Evolutionary conservation across 2,888 invertebrate species (phyloP).

Genomic region (Tetranychus piercei): DNA sequence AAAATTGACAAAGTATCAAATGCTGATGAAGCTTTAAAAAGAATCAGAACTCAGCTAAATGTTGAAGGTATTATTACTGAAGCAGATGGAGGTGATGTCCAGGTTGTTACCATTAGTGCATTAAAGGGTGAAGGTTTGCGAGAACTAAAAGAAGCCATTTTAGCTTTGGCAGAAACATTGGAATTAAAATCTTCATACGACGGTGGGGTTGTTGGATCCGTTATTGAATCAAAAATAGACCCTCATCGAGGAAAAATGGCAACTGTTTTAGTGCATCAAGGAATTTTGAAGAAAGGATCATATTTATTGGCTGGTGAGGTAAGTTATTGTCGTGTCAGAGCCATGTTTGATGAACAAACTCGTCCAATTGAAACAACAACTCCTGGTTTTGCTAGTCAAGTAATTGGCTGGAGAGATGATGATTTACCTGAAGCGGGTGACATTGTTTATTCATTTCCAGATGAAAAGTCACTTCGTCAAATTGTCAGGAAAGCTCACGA

Average conservation of each 20-base stretch:
- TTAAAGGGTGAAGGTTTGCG: conserved; percentile 50
- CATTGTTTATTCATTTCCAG: conserved; percentile 57
- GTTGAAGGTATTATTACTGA: conserved; percentile 64
- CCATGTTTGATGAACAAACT: conserved; percentile 59
- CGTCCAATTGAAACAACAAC: conserved; percentile 45
- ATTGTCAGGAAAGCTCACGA: conserved; percentile 29
- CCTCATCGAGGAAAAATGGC: conserved; percentile 45
- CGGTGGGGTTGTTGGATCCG: conserved; percentile 21
- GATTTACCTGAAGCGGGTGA: conserved; percentile 69
- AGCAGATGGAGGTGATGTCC: conserved; percentile 73
- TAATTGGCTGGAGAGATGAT: conserved; percentile 67
- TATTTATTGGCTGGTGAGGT: conserved; percentile 46
- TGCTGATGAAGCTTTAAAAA: conserved; percentile 10
- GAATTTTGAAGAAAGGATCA: conserved; percentile 57
- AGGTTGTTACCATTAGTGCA: conserved; percentile 77
- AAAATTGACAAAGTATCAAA: conserved; percentile 63
- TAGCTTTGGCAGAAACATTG: conserved; percentile 51
- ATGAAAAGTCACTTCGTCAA: conserved; percentile 42
- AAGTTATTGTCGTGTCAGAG: conserved; percentile 38
- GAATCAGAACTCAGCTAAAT: conserved; percentile 47
- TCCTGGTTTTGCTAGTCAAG: conserved; percentile 64
- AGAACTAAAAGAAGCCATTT: conserved; percentile 59
- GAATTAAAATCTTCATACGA: conserved; percentile 45
- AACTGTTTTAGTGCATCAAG: conserved; percentile 64
- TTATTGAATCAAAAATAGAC: conserved; percentile 25